Conservation (phyloP, 2,888 invertebrate species). For the Cheiracanthium punctorium region DNA sequence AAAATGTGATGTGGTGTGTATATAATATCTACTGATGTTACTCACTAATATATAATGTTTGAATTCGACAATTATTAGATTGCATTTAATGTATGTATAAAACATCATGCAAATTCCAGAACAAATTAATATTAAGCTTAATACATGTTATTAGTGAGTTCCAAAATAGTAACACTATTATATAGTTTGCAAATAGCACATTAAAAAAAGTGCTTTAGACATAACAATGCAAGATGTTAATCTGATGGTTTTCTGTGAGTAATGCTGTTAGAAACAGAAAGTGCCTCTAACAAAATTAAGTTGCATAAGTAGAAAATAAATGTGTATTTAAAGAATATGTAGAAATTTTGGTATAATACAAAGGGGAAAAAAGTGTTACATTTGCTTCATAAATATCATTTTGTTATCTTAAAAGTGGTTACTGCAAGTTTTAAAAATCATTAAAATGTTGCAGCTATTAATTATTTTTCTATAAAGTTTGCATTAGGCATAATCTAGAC, state of each 20-base stretch:
- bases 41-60: slow-evolving; percentile 12
- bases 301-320: background rate
- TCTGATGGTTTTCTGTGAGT: slow-evolving; percentile 28
- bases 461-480: too few species aligned
- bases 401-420: too few species aligned
- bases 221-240: too few species aligned
- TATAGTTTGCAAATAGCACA: background rate
- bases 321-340: too few species aligned
- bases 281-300: slow-evolving; percentile 36
- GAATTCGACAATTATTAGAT: background rate
- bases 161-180: background rate
- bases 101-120: background rate
- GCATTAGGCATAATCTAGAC: too few species aligned
- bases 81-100: background rate
- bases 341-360: too few species aligned
- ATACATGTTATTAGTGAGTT: background rate
- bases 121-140: background rate
- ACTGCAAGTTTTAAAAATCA: too few species aligned
- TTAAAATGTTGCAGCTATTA: too few species aligned
- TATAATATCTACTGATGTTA: slow-evolving; percentile 19
- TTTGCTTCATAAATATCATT: too few species aligned
- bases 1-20: slow-evolving; percentile 31
- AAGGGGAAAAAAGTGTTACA: too few species aligned
- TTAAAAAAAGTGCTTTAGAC: too few species aligned
- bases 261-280: slow-evolving; percentile 37